A percentile compares a stretch with the other conserved stretches of the same genome.
These are phyloP conservation scores for Nycticryphes semicollaris DNA, from an alignment of 2,113 vertebrate species.

Conservation along the genomic window DNA sequence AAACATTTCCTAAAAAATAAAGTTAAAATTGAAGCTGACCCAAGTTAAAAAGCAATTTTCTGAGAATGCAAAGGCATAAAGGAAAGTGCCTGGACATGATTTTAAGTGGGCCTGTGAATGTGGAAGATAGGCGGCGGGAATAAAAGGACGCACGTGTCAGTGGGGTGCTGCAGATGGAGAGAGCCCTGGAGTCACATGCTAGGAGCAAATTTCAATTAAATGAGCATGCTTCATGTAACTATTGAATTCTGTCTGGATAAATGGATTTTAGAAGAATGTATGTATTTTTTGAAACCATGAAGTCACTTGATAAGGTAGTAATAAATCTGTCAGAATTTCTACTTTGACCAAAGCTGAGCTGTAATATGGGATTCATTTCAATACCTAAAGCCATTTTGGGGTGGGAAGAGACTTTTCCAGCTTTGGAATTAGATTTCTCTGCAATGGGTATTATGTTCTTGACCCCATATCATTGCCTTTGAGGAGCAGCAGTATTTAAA, in stretches of 20 bases:
- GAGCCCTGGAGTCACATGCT: conserved; percentile 20
- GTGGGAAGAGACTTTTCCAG: conserved; percentile 9
- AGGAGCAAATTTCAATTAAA: conserved; percentile 68
- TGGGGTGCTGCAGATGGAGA: conserved; percentile 24
- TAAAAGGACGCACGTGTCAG: not conserved
- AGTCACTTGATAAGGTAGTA: conserved; percentile 65
- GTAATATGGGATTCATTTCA: conserved; percentile 61
- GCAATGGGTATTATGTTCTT: conserved; percentile 29
- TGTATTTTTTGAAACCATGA: conserved; percentile 58
- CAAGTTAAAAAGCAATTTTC: conserved; percentile 70
- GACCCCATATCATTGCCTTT: conserved; percentile 34
- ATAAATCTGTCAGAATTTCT: conserved; percentile 67
- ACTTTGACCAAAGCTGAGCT: conserved; percentile 60
- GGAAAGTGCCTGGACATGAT: conserved; percentile 43
- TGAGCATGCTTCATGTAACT: conserved; percentile 49
- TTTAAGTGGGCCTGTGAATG: conserved; percentile 56
- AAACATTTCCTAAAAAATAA: conserved; percentile 56
- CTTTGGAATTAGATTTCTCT: conserved; percentile 51
- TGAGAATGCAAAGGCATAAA: conserved; percentile 58
- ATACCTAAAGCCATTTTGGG: conserved; percentile 62
- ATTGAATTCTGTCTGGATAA: conserved; percentile 63
- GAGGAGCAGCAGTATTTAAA: conserved; percentile 44
- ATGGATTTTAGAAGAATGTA: conserved; percentile 68
- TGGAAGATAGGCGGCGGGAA: conserved; percentile 16
- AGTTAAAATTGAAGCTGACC: conserved; percentile 67